phyloP scores from a whole-genome alignment of 1,140 invertebrate species.

The Riptortus pedestris region DNA sequence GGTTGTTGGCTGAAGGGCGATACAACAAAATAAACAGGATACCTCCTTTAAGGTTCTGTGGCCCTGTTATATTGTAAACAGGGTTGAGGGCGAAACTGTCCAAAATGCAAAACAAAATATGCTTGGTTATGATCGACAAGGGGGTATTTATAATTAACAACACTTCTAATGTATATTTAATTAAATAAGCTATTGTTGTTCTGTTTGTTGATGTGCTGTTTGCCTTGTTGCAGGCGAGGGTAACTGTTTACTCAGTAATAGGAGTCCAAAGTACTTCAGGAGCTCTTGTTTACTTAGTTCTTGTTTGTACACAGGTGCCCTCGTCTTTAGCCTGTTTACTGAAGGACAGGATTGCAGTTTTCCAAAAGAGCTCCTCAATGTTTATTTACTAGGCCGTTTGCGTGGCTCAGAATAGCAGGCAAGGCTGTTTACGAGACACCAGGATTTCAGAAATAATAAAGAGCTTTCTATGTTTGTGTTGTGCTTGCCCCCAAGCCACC shows the following conservation, averaged over 20 bases:
- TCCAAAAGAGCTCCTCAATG: slow-evolving; percentile 19
- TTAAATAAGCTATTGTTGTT: slow-evolving; percentile 1
- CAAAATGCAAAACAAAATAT: slow-evolving; percentile 24
- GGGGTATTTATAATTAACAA: too few relatives aligned
- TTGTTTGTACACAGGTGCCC: slow-evolving; percentile 17
- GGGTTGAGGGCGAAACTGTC: neutral
- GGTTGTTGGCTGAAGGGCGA: slow-evolving; percentile 4
- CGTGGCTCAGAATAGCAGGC: neutral
- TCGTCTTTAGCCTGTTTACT: neutral
- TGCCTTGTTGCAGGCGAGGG: neutral
- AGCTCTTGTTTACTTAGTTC: slow-evolving; percentile 29
- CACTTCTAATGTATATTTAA: too few relatives aligned
- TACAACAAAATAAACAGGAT: slow-evolving; percentile 28
- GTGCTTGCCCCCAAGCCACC: slow-evolving; percentile 14
- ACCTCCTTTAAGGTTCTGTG: slow-evolving; percentile 18
- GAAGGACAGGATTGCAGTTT: neutral
- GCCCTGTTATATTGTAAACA: slow-evolving; percentile 28
- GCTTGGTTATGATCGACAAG: neutral
- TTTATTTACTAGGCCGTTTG: slow-evolving; percentile 18
- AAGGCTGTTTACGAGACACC: slow-evolving; percentile 24
- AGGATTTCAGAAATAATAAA: slow-evolving; percentile 11
- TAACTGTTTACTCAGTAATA: slow-evolving; percentile 25
- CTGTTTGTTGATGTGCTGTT: neutral
- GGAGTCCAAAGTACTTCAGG: slow-evolving; percentile 21
- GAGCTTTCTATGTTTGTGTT: slow-evolving; percentile 14